Percentiles rank a stretch among this genome's conserved stretches.
Conservation (phyloP, 2,797 vertebrate genomes). For the Synaphobranchus kaupii region DNA sequence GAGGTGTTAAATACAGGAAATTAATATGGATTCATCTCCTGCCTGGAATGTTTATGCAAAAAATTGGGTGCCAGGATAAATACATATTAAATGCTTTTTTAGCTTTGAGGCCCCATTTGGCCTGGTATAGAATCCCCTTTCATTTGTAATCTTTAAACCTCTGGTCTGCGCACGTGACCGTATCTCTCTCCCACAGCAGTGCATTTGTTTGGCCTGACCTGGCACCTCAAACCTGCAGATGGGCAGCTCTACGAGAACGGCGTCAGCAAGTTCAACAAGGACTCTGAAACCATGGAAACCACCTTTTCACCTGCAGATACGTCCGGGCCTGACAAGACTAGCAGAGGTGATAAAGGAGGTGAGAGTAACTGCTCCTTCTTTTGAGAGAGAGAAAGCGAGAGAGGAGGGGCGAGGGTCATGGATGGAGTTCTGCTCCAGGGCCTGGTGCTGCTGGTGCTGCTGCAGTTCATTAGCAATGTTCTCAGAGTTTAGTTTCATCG, state of each 20-base stretch:
- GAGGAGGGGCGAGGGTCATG: background rate
- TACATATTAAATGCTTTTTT: background rate
- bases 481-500: conserved; percentile 16
- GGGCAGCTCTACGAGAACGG: conserved; percentile 93
- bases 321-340: conserved; percentile 81
- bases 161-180: background rate
- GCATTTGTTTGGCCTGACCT: conserved; percentile 95
- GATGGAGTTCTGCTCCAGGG: conserved; percentile 37
- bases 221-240: conserved; percentile 91
- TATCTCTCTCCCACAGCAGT: conserved; percentile 82
- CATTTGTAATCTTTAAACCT: background rate
- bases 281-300: conserved; percentile 77
- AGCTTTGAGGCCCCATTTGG: background rate
- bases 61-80: background rate
- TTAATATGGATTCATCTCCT: conserved; percentile 55
- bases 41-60: background rate
- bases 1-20: conserved; percentile 53
- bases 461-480: background rate
- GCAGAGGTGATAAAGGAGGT: conserved; percentile 83
- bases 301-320: conserved; percentile 85
- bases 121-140: background rate
- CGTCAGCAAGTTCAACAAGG: conserved; percentile 84
- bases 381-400: background rate
- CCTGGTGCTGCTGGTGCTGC: background rate
- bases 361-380: conserved; percentile 44